Evolutionary conservation across 2,113 vertebrate genomes (phyloP).

Genomic region (Nothoprocta pentlandii): DNA sequence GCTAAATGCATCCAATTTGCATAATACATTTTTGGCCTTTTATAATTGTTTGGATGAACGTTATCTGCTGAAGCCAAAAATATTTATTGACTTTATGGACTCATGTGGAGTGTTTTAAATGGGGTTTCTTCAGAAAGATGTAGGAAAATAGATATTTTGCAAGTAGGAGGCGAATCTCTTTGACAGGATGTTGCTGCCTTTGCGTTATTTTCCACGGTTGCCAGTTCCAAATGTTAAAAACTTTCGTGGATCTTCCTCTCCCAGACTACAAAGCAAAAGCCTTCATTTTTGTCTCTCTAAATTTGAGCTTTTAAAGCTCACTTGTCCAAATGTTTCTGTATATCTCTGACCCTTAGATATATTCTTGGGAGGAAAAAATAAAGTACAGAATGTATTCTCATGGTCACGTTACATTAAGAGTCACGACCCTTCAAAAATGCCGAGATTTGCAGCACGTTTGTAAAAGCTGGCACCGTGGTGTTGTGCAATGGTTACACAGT

Average conservation of each 20-base stretch:
- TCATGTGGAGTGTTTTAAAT: background rate
- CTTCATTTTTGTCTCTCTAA: background rate
- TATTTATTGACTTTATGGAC: slow-evolving; percentile 19
- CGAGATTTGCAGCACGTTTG: background rate
- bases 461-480: background rate
- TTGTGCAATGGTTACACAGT: background rate
- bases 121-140: background rate
- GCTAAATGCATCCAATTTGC: slow-evolving; percentile 48
- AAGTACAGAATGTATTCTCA: background rate
- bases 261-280: background rate
- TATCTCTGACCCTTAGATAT: background rate
- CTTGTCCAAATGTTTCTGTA: background rate
- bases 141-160: background rate
- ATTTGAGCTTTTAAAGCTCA: background rate
- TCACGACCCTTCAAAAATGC: background rate
- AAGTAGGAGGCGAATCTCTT: background rate
- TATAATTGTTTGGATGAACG: slow-evolving; percentile 44
- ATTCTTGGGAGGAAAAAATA: background rate
- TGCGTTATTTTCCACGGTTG: background rate
- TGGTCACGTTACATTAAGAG: background rate
- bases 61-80: slow-evolving; percentile 28
- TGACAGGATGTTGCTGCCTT: background rate
- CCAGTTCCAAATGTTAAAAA: background rate
- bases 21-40: slow-evolving; percentile 62
- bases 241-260: background rate